Evolutionary conservation across 1,140 invertebrate genomes (phyloP), one percentile per base, ranked within the genome.

Genomic region (Cardiocondyla obscurior): DNA sequence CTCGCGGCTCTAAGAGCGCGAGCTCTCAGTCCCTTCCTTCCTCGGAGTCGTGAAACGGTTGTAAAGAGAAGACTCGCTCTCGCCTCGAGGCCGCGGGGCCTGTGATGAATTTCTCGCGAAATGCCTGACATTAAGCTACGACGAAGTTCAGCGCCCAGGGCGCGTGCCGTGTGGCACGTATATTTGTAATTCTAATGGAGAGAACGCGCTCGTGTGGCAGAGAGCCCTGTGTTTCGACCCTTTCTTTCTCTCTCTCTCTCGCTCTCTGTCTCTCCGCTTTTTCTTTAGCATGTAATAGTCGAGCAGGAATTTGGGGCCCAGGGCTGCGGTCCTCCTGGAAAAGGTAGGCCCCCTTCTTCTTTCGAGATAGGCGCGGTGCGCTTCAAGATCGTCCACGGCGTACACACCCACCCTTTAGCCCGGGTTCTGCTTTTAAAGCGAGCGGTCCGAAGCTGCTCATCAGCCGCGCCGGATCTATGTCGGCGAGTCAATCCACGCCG

Each of bases 141-240:
- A 79, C 70, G 46, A 72, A 88, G 86, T 88, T 85, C 81, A 83
- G 79, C 81, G 86, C 86, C 86, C 74, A 85, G 77, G 87, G 87
- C 87, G 81, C 86, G 87, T 88, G 87, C 87, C 86, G 86, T 82
- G 85, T 73, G 58, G 70, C 64, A 57, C 81, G 87, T 88, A 85
- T 88, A 88, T 88, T 88, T 88, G 87, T 88, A 88, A 88, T 88
- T 88, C 87, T 88, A 88, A 88, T 88, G 81, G 84, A 73, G 85
- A 85, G 85, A 85, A 74, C 46, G 55, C 69, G 76, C 62, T 85
- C 57, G 70, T 46, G 74, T 58, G 79, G 19, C 73, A 70, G 46
- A n/a, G n/a, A n/a, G 60, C 30, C 58, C 64, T 33, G 53, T 51
- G n/a, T n/a, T n/a, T 64, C 69, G 65, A 46, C 22, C 12, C 28